Base-by-base conservation (phyloP, 2,113 vertebrate genomes). In the Elachura formosa region DNA sequence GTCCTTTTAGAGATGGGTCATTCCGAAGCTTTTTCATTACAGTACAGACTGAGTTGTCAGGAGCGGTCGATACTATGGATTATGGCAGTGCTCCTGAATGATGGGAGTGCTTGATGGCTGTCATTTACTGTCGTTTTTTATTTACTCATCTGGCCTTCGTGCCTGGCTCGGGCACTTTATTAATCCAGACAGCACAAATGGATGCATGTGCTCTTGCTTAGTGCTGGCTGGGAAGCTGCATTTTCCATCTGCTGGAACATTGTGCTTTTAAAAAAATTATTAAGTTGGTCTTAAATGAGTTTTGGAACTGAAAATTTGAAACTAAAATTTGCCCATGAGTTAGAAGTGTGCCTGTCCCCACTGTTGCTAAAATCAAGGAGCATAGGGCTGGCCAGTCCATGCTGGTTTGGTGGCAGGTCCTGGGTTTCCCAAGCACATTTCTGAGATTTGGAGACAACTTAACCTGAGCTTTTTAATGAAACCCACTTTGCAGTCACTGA, bases 71-170 rank as follows among this genome's bases (percentile, higher is more conserved):
- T 96, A 83, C 75, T 95, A 88, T 85, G 92, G 96, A 96, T 96
- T 93, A 86, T 88, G 82, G 87, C 2, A 0, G 72, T 0, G 2
- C 82, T 95, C 82, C 79, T 94, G 93, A 96, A 83, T 91, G 95
- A 96, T 96, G 94, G 93, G 59, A 80, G 46, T 85, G 85, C 93
- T 96, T 96, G 95, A 96, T 94, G 89, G 51, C 91, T 97, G 96
- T 97, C 95, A 95, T 94, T 95, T 95, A 93, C 93, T 96, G 93
- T 95, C 76, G 0, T 76, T 76, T 96, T 94, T 96, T 96, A 96
- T 96, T 97, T 96, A 93, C 96, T 96, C 93, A 63, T 21, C 91
- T 91, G 91, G 93, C 92, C 94, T 95, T 96, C 87, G 12, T 86
- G 90, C 56, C 75, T 95, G 82, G 75, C 87, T 83, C 51, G 45